Percentiles rank a stretch among this genome's conserved stretches.
These are phyloP conservation scores for Lordiphosa clarofinis DNA, from an alignment of 1,140 invertebrate species.

Conservation along the genomic window DNA sequence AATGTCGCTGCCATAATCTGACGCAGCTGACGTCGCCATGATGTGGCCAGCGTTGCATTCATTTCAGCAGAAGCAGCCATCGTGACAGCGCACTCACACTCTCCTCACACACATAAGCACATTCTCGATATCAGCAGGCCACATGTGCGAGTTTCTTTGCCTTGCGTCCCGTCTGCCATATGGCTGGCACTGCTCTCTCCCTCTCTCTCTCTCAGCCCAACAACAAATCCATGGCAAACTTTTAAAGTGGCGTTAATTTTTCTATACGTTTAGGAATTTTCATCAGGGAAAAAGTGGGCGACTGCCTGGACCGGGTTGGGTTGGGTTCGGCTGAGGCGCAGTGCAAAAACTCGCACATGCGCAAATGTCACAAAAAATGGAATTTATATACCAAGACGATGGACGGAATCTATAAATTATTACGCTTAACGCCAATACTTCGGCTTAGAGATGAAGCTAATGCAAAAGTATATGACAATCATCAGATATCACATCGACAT, in stretches of 20 bases:
- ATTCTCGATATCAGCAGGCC: constrained; percentile 15
- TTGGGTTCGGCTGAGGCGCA: neutral
- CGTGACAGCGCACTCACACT: constrained; percentile 17
- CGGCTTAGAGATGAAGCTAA: no score
- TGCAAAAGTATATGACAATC: no score
- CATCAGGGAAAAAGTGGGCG: constrained; percentile 18
- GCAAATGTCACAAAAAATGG: constrained; percentile 16
- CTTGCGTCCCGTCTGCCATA: constrained; percentile 30
- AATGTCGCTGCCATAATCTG: constrained; percentile 15
- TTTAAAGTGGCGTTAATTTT: constrained; percentile 34
- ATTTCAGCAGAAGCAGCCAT: constrained; percentile 31
- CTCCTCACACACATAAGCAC: constrained; percentile 18
- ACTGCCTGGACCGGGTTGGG: constrained; percentile 24
- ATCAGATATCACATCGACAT: no score
- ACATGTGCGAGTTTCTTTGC: constrained; percentile 25
- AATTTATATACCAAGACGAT: constrained; percentile 3
- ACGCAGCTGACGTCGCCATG: constrained; percentile 12
- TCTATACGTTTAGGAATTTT: constrained; percentile 34
- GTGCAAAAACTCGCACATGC: constrained; percentile 50
- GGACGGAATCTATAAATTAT: constrained; percentile 11
- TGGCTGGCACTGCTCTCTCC: constrained; percentile 12
- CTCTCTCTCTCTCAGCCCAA: neutral
- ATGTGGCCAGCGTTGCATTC: constrained; percentile 38
- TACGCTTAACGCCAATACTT: no score
- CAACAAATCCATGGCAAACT: constrained; percentile 24